Percentiles rank a stretch among this genome's conserved stretches.
phyloP scores from a whole-genome alignment of 2,797 vertebrate genomes.

The Triplophysa bombifrons region DNA sequence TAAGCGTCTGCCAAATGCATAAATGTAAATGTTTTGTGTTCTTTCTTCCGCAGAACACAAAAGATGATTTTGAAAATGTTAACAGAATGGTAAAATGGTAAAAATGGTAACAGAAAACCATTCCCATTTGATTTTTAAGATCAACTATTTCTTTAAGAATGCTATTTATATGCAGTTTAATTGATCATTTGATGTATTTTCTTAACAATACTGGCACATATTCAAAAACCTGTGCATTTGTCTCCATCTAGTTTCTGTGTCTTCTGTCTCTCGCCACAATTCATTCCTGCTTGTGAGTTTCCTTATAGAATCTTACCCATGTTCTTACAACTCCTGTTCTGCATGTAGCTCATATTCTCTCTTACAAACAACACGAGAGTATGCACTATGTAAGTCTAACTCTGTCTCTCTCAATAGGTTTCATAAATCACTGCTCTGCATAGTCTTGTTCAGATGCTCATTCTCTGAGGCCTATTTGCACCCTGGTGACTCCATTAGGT shows the following conservation, averaged over 20 bases:
- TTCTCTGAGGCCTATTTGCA: conserved; percentile 60
- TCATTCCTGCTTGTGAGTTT: conserved; percentile 1
- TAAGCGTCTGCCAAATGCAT: no score
- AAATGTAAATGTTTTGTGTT: no score
- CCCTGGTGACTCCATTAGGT: conserved; percentile 62
- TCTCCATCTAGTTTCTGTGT: no score
- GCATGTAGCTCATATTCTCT: conserved; percentile 8
- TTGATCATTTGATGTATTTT: background rate
- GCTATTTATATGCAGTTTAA: background rate
- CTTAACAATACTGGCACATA: background rate
- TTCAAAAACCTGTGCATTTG: background rate
- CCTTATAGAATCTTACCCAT: conserved; percentile 1
- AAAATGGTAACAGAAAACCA: no score
- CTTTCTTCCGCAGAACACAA: no score
- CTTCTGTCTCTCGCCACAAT: background rate
- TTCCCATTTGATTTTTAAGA: no score
- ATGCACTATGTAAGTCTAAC: conserved; percentile 29
- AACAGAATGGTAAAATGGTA: no score
- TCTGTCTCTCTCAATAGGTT: conserved; percentile 26
- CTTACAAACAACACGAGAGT: conserved; percentile 2
- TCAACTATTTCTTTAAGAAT: no score
- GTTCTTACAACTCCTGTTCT: conserved; percentile 5
- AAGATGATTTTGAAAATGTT: no score
- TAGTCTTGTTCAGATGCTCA: conserved; percentile 53
- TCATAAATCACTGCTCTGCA: conserved; percentile 53